Evolutionary conservation across 1,140 invertebrate genomes (phyloP).

Genomic region (Pomacea maculata): DNA sequence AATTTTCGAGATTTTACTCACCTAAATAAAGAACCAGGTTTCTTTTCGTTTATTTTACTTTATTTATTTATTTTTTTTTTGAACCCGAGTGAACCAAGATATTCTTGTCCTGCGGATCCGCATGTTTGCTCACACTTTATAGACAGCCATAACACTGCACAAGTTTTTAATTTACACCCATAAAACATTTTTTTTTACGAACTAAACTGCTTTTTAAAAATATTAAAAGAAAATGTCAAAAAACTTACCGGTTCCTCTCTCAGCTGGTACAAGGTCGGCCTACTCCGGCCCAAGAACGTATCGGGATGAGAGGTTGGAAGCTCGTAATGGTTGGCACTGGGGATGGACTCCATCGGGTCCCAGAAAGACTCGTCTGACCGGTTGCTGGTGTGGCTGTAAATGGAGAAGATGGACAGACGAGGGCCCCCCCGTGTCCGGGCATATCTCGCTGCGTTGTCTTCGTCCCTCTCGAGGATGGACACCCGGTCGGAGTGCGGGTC

Average conservation of each 20-base stretch:
- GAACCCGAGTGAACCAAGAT: too few relatives aligned
- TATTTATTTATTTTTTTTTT: too few relatives aligned
- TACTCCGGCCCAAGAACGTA: conserved; percentile 76
- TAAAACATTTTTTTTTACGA: too few relatives aligned
- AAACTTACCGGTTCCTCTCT: conserved; percentile 72
- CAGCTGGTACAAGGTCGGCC: conserved; percentile 91
- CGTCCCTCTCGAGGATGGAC: not conserved
- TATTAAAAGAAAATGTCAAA: too few relatives aligned
- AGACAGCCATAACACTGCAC: too few relatives aligned
- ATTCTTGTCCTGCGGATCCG: too few relatives aligned
- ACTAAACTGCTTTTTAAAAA: too few relatives aligned
- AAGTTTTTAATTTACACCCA: too few relatives aligned
- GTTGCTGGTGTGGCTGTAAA: conserved; percentile 10
- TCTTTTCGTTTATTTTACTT: too few relatives aligned
- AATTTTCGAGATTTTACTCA: too few relatives aligned
- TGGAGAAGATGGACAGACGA: conserved; percentile 13
- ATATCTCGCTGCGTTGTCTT: not conserved
- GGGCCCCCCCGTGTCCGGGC: not conserved
- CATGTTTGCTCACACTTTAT: too few relatives aligned
- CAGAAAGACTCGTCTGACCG: conserved; percentile 52
- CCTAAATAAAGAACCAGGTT: too few relatives aligned
- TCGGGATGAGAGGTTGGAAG: conserved; percentile 77
- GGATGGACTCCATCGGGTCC: conserved; percentile 89
- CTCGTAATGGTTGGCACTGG: conserved; percentile 89
- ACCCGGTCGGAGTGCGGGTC: not conserved